A percentile compares a stretch with the other conserved stretches of the same genome.
These are phyloP conservation scores for Tethya wilhelma DNA, from an alignment of 37 sponge, comb jelly and placozoan genomes.

Conservation along the genomic window DNA sequence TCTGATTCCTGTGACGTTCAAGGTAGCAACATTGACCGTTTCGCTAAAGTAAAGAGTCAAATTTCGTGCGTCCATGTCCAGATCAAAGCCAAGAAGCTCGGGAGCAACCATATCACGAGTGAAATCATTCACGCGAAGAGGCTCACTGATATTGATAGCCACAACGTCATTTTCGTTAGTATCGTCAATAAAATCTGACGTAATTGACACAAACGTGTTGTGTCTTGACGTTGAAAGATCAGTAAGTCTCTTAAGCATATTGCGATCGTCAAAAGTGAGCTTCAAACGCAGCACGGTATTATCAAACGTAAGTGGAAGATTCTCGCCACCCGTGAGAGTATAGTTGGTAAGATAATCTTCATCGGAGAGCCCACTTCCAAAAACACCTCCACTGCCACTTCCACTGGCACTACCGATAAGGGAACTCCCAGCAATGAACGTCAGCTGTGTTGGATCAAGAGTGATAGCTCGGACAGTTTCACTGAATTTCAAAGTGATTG, in stretches of 20 bases:
- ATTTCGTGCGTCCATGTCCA: constrained; percentile 52
- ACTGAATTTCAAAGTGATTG: constrained; percentile 72
- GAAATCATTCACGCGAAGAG: constrained; percentile 55
- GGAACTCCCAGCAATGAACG: constrained; percentile 21
- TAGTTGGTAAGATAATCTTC: constrained; percentile 29
- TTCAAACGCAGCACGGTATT: constrained; percentile 52
- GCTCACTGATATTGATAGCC: constrained; percentile 29
- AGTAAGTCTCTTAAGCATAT: constrained; percentile 73
- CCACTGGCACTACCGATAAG: background rate
- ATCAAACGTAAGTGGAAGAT: constrained; percentile 40
- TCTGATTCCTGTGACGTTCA: constrained; percentile 75
- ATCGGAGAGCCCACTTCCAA: constrained; percentile 6
- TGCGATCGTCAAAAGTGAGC: constrained; percentile 75
- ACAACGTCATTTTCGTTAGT: constrained; percentile 75
- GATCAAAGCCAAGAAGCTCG: constrained; percentile 48
- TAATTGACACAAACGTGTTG: constrained; percentile 65
- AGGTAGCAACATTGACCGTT: constrained; percentile 71
- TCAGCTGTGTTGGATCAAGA: constrained; percentile 58
- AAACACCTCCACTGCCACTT: constrained; percentile 7
- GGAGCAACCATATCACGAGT: constrained; percentile 60
- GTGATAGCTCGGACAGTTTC: constrained; percentile 82
- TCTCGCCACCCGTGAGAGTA: constrained; percentile 81
- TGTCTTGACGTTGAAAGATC: constrained; percentile 63
- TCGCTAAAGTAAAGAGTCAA: constrained; percentile 79
- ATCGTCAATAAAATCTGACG: constrained; percentile 55